These are phyloP conservation scores for Oscheius sp. DNA, from an alignment of 2,888 invertebrate genomes.

Conservation along the genomic window DNA sequence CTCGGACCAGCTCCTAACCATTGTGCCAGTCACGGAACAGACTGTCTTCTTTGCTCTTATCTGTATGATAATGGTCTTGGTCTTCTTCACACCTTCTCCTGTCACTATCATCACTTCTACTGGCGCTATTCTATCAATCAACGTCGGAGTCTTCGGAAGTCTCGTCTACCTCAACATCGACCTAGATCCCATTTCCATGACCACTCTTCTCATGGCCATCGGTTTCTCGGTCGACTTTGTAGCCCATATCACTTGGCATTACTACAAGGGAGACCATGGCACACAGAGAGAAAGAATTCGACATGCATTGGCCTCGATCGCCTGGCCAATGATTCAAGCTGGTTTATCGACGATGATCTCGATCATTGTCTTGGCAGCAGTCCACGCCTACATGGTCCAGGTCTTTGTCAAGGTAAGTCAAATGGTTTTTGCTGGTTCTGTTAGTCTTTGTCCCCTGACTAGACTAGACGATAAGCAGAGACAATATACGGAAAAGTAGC, in stretches of 20 bases:
- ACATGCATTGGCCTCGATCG: constrained; percentile 71
- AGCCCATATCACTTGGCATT: constrained; percentile 72
- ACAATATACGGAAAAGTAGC: too few relatives aligned
- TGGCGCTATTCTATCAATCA: constrained; percentile 69
- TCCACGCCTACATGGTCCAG: constrained; percentile 73
- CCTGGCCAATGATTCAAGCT: constrained; percentile 73
- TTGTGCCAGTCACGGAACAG: constrained; percentile 70
- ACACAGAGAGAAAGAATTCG: constrained; percentile 64
- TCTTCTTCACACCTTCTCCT: constrained; percentile 70
- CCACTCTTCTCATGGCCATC: constrained; percentile 69
- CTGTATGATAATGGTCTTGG: constrained; percentile 71
- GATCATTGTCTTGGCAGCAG: constrained; percentile 60
- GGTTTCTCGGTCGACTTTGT: constrained; percentile 73
- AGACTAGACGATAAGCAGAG: too few relatives aligned
- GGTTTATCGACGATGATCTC: constrained; percentile 70
- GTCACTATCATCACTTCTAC: constrained; percentile 69
- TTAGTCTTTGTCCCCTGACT: background rate
- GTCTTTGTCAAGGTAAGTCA: constrained; percentile 60
- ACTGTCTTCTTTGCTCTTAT: constrained; percentile 71
- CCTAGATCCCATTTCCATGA: constrained; percentile 72
- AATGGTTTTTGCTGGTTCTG: too few relatives aligned
- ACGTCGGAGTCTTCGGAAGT: constrained; percentile 70
- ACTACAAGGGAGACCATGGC: constrained; percentile 71
- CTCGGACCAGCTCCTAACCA: constrained; percentile 70
- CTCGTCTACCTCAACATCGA: constrained; percentile 69